Evolutionary conservation across 2,888 invertebrate genomes (phyloP).

Genomic region (Stenodema calcarata): DNA sequence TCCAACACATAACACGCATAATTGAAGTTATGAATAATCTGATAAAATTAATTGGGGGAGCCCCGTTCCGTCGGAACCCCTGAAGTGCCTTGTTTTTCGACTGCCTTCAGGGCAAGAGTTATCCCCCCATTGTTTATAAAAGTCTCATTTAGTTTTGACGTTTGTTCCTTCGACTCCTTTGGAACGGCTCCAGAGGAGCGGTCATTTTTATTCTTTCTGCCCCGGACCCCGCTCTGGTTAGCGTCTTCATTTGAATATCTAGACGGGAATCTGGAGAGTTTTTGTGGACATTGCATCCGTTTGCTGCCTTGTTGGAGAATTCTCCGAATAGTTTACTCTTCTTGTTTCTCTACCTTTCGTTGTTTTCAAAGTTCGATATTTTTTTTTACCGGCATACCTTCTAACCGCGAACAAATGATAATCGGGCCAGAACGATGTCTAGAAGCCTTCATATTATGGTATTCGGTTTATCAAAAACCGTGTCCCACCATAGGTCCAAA

Average conservation of each 20-base stretch:
- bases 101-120: slow-evolving; percentile 20
- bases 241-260: slow-evolving; percentile 48
- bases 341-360: not conserved
- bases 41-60: slow-evolving; percentile 36
- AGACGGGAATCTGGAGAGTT: slow-evolving; percentile 38
- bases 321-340: slow-evolving; percentile 37
- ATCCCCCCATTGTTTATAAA: slow-evolving; percentile 45
- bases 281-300: slow-evolving; percentile 43
- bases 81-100: not conserved
- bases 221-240: slow-evolving; percentile 5
- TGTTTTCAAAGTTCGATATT: not conserved
- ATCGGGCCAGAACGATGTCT: not conserved
- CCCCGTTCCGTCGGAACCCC: not conserved
- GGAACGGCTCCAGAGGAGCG: slow-evolving; percentile 20
- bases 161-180: slow-evolving; percentile 12
- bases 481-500: not conserved
- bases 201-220: slow-evolving; percentile 22
- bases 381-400: not conserved
- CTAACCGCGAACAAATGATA: slow-evolving; percentile 29
- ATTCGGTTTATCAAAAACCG: not conserved
- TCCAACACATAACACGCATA: slow-evolving; percentile 38
- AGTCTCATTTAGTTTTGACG: slow-evolving; percentile 49
- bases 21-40: slow-evolving; percentile 35
- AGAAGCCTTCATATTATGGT: not conserved
- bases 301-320: slow-evolving; percentile 29